Base-by-base conservation (phyloP, 2,888 invertebrate genomes). In the Chydorus sphaericus region DNA sequence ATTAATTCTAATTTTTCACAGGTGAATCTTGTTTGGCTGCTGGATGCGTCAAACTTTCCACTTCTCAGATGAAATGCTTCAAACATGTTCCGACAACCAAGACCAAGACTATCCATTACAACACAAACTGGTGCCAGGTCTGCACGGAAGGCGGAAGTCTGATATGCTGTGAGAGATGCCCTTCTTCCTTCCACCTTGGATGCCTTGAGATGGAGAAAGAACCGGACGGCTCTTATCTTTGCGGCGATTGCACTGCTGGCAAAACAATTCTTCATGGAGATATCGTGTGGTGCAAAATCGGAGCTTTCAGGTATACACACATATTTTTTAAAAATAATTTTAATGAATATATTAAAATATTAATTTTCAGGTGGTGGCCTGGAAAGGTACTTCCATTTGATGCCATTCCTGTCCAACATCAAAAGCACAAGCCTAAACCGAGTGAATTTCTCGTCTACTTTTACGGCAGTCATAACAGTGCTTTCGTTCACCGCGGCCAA, bases 281-380 rank as follows among this genome's bases (percentile, higher is more conserved):
- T 69, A 82, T 96, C 67, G 87, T 94, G 31, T 96, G 94, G 94
- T 90, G 88, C 1, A 96, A 94, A 68, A 75, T 92, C 11, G 90
- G 88, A 2, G 74, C 74, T 62, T 83, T 78, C 66, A 80, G 72
- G 73, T 73, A 58, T 31, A 10, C n/a, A n/a, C n/a, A 23, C 6
- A 4, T 53, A 4, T 38, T 10, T n/a, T 50, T 50, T 8, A 20
- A 5, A 6, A n/a, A n/a, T n/a, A n/a, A n/a, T n/a, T n/a, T n/a
- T n/a, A 23, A n/a, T n/a, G 10, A 26, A 16, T n/a, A n/a, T n/a
- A n/a, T 8, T 7, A 16, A 29, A 16, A 33, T 7, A 16, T 14
- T 26, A 14, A 1, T 20, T 11, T 2, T 8, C 61, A 83, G 91
- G 62, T 96, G 94, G 94, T 96, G 96, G 96, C 96, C 96, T 0